These are phyloP conservation scores for Amorpha juglandis DNA, from an alignment of 2,888 invertebrate species.

Conservation along the genomic window DNA sequence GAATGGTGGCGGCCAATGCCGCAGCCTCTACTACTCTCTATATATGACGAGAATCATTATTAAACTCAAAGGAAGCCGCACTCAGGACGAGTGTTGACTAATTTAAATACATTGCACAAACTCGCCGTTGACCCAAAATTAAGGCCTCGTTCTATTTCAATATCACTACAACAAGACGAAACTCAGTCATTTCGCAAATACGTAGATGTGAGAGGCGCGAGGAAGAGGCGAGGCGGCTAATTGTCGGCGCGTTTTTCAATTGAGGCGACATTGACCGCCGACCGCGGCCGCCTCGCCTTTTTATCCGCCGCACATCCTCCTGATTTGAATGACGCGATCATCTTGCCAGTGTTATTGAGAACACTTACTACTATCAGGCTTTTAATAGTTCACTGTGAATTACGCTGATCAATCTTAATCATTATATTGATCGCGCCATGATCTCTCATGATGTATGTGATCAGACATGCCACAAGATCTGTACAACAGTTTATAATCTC, in stretches of 20 bases:
- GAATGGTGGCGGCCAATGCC: neutral
- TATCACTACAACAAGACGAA: slow-evolving; percentile 22
- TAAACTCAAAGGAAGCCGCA: neutral
- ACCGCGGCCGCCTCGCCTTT: slow-evolving; percentile 31
- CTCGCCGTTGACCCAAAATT: slow-evolving; percentile 1
- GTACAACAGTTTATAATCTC: too few relatives aligned
- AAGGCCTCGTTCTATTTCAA: slow-evolving; percentile 15
- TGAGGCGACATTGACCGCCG: slow-evolving; percentile 24
- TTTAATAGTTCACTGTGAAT: neutral
- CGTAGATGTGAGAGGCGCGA: slow-evolving; percentile 1
- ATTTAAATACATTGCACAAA: neutral
- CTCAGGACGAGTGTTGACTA: neutral
- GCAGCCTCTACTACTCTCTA: neutral
- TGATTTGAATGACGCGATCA: slow-evolving; percentile 27
- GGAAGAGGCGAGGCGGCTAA: slow-evolving; percentile 30
- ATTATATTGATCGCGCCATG: neutral
- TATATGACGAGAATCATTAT: neutral
- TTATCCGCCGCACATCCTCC: slow-evolving; percentile 32
- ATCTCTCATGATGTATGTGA: too few relatives aligned
- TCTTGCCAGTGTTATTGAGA: neutral
- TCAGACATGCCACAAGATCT: too few relatives aligned
- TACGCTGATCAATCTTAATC: neutral
- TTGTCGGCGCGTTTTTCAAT: slow-evolving; percentile 36
- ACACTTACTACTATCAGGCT: neutral
- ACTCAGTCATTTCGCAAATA: slow-evolving; percentile 33